Conservation (phyloP, 2,113 vertebrate genomes). For the Crotalus helleri region DNA sequence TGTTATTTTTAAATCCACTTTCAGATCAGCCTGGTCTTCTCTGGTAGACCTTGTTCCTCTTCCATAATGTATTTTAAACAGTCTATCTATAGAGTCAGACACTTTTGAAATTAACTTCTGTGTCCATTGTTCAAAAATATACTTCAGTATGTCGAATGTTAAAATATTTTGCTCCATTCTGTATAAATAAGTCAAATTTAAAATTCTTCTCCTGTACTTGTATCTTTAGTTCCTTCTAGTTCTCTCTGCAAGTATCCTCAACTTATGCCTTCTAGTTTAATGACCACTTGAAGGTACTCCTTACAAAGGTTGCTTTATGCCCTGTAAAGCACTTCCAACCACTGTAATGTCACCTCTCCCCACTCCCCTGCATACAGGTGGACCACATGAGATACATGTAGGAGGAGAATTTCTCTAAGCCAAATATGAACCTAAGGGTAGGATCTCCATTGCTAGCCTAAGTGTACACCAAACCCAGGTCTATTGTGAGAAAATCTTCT, state of each 20-base stretch:
- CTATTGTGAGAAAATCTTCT: background rate
- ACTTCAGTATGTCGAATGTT: background rate
- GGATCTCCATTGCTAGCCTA: background rate
- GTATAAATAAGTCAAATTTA: background rate
- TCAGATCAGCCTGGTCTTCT: background rate
- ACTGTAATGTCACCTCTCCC: background rate
- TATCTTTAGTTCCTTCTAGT: background rate
- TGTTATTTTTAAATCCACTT: background rate
- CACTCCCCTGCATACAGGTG: background rate
- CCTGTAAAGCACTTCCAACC: too few relatives aligned
- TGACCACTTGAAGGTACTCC: background rate
- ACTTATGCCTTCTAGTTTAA: background rate
- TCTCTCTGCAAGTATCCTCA: background rate
- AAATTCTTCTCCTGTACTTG: background rate
- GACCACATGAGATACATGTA: background rate
- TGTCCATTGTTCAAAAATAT: background rate
- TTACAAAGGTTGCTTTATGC: too few relatives aligned
- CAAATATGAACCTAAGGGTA: background rate
- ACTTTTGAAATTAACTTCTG: background rate
- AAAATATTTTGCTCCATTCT: background rate
- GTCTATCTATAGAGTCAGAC: background rate
- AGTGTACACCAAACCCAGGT: background rate
- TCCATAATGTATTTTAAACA: background rate
- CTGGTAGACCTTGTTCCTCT: background rate
- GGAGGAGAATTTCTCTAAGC: background rate